Conservation (phyloP, 2,113 vertebrate species). For the Lagenorhynchus albirostris region DNA sequence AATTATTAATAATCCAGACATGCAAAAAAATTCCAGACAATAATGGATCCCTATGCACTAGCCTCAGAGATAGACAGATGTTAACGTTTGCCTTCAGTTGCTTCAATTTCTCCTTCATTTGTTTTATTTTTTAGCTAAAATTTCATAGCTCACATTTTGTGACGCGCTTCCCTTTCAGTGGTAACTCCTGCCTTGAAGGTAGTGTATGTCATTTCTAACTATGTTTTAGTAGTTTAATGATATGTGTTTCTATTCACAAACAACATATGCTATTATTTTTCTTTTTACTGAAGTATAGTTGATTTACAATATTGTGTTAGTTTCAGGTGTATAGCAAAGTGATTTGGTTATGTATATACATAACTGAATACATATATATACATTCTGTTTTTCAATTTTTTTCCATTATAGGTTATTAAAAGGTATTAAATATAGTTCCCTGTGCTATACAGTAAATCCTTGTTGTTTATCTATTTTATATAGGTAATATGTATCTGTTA, state of each 20-base stretch:
- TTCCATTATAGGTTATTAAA: background rate
- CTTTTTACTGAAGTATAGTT: background rate
- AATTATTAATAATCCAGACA: background rate
- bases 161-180: background rate
- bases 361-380: background rate
- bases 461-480: background rate
- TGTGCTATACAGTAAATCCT: background rate
- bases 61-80: background rate
- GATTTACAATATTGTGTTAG: background rate
- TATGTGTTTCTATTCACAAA: background rate
- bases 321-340: background rate
- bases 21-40: background rate
- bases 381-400: background rate
- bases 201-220: background rate
- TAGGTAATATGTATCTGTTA: background rate
- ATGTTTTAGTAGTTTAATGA: background rate
- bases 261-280: background rate
- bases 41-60: background rate
- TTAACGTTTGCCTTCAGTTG: background rate
- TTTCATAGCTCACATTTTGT: background rate
- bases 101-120: background rate
- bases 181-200: background rate
- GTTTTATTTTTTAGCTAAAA: background rate
- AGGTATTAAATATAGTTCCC: background rate
- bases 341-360: background rate